Evolutionary conservation across 1,140 invertebrate species (phyloP).

Genomic region (Sogatella furcifera): DNA sequence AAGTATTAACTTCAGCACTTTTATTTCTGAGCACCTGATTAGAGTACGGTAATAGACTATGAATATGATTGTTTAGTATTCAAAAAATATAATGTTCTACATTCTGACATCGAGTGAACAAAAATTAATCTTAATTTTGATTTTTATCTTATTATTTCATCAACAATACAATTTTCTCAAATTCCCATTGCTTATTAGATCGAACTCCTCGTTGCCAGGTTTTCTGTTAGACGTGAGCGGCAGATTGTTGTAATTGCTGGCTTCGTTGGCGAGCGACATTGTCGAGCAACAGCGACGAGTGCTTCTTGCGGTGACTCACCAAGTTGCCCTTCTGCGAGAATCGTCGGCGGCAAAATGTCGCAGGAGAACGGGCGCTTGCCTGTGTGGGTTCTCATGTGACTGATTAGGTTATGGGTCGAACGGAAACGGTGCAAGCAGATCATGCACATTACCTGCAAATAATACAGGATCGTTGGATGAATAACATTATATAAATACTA

Average conservation of each 20-base stretch:
- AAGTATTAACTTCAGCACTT: too few species aligned
- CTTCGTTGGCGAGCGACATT: not conserved
- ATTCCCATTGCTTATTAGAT: constrained; percentile 88
- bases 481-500: too few species aligned
- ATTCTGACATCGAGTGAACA: too few species aligned
- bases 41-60: too few species aligned
- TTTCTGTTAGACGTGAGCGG: not conserved
- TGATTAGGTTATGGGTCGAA: constrained; percentile 82
- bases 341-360: constrained; percentile 63
- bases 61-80: too few species aligned
- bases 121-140: constrained; percentile 30
- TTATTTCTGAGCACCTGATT: too few species aligned
- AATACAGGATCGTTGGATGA: too few species aligned
- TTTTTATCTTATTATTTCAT: constrained; percentile 62
- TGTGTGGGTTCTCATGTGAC: constrained; percentile 84
- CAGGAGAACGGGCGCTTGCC: constrained; percentile 72
- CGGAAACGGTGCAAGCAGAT: constrained; percentile 87
- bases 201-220: constrained; percentile 41
- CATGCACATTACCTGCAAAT: constrained; percentile 67
- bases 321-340: constrained; percentile 91
- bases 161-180: constrained; percentile 72
- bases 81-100: too few species aligned
- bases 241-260: constrained; percentile 21
- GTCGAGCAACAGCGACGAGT: constrained; percentile 29
- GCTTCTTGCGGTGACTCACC: constrained; percentile 82